A percentile compares a stretch with the other conserved stretches of the same genome.
phyloP scores from a whole-genome alignment of 92 coral and sea anemone genomes.

The Diadumene lineata region DNA sequence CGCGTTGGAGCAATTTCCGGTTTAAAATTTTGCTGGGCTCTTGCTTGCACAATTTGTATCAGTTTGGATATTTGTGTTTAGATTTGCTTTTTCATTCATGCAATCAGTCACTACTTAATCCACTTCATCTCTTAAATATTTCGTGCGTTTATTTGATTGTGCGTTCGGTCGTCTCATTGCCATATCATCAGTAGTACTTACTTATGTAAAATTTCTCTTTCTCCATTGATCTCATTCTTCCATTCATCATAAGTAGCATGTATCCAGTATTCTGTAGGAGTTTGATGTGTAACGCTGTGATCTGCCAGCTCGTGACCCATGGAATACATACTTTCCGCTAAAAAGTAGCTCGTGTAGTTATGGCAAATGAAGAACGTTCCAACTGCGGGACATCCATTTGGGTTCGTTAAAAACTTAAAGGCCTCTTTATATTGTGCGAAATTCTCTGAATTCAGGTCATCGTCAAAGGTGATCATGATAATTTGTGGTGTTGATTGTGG shows the following conservation, averaged over 20 bases:
- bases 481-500: slow-evolving; percentile 63
- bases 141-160: no score
- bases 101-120: no score
- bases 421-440: slow-evolving; percentile 62
- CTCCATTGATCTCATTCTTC: slow-evolving; percentile 72
- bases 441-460: slow-evolving; percentile 46
- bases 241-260: slow-evolving; percentile 60
- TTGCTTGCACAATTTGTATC: no score
- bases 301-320: slow-evolving; percentile 72
- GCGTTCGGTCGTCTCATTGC: no score
- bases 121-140: no score
- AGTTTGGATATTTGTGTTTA: no score
- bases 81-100: no score
- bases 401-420: slow-evolving; percentile 54
- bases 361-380: slow-evolving; percentile 77
- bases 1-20: no score
- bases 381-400: slow-evolving; percentile 71
- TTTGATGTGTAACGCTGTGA: slow-evolving; percentile 79
- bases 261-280: slow-evolving; percentile 65
- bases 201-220: slow-evolving; percentile 78
- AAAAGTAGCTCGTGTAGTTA: slow-evolving; percentile 67
- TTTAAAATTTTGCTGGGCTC: no score
- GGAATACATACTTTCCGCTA: slow-evolving; percentile 69
- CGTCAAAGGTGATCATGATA: slow-evolving; percentile 75
- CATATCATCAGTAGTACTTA: slow-evolving; percentile 25